Evolutionary conservation across 2,797 vertebrate species (phyloP).

Genomic region (Scarus forsteni): DNA sequence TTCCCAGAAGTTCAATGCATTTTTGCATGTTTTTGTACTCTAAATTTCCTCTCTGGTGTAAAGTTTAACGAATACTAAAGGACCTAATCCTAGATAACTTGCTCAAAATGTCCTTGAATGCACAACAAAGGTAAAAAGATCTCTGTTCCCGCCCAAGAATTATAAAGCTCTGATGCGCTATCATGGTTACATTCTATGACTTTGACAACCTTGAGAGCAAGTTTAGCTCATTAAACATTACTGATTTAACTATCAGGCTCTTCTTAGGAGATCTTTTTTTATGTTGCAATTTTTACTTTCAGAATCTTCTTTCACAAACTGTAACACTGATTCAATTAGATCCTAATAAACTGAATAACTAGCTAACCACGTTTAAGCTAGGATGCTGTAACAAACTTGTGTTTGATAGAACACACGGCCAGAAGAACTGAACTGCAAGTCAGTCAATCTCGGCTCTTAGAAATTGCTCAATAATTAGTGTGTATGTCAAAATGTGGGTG

Average conservation of each 20-base stretch:
- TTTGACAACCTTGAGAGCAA: background rate
- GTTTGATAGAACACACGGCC: conserved; percentile 21
- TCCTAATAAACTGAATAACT: background rate
- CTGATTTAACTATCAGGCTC: background rate
- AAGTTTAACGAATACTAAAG: too few relatives aligned
- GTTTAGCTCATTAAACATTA: too few relatives aligned
- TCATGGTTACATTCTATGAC: background rate
- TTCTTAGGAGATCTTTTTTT: background rate
- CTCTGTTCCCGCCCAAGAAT: background rate
- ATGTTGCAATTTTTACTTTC: background rate
- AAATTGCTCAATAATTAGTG: conserved; percentile 61
- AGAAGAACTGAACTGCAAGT: conserved; percentile 45
- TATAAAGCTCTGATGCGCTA: background rate
- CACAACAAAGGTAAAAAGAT: background rate
- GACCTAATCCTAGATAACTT: too few relatives aligned
- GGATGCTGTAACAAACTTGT: background rate
- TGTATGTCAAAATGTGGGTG: conserved; percentile 15
- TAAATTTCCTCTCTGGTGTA: too few relatives aligned
- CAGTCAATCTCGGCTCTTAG: conserved; percentile 44
- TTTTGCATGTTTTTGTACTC: too few relatives aligned
- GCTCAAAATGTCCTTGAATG: too few relatives aligned
- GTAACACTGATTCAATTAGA: background rate
- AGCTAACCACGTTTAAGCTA: background rate
- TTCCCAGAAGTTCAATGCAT: too few relatives aligned
- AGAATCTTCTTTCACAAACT: background rate